Base-by-base conservation (phyloP, 2,113 vertebrate species). In the Chascanopsetta lugubris region DNA sequence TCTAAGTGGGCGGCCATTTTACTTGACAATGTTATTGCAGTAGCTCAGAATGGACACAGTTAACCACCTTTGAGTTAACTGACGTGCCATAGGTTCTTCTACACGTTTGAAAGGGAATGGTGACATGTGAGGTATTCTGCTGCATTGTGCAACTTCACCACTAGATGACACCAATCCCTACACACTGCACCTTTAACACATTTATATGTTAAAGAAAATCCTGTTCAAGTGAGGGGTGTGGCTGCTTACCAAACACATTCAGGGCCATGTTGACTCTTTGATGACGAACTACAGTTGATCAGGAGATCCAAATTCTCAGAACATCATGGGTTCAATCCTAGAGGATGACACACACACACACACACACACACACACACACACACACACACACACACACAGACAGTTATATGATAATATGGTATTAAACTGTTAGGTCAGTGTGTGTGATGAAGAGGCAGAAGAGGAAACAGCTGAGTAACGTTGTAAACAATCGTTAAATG, bases 181-280 rank as follows among this genome's bases (percentile, higher is more conserved):
- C n/a, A n/a, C n/a, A n/a, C n/a, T n/a, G n/a, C n/a, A n/a, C n/a
- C n/a, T n/a, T n/a, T n/a, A n/a, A n/a, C n/a, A n/a, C n/a, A n/a
- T n/a, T n/a, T n/a, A n/a, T n/a, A n/a, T n/a, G n/a, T n/a, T n/a
- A n/a, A n/a, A n/a, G n/a, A n/a, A n/a, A n/a, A n/a, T n/a, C n/a
- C n/a, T n/a, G n/a, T n/a, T 8, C 15, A 9, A 7, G 40, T 20
- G 40, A 42, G 40, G 4, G 6, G n/a, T n/a, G n/a, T n/a, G n/a
- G 40, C 32, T 65, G 54, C 87, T 91, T 79, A 91, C 89, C 89
- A 72, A 91, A 91, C 1, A 91, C 89, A 86, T 91, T 91, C 42
- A 91, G 64, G 49, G 89, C 89, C 89, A 91, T 91, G 56, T 68
- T 83, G 82, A 69, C 67, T 60, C 43, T 58, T 61, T 53, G 34